Base-by-base conservation (phyloP, 2,113 vertebrate genomes). In the Neodontobutis hainanensis region DNA sequence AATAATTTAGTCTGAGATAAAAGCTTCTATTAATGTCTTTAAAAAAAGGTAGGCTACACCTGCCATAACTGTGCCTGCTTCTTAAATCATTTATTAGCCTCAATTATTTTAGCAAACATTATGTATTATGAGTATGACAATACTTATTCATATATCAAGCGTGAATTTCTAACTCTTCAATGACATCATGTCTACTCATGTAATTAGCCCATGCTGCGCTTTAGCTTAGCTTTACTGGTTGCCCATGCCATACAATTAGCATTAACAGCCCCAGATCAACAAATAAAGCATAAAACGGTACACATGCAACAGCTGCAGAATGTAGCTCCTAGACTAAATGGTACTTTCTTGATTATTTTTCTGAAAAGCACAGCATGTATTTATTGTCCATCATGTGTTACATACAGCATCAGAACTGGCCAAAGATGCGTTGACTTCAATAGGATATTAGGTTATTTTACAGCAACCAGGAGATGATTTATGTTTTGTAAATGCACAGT, bases 161-260 rank as follows among this genome's bases (percentile, higher is more conserved):
- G 51, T 51, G 7, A 4, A 44, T 58, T 32, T 68, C 61, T 58
- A 16, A 59, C 61, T 35, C 2, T 59, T 52, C 35, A 55, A 42
- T 65, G 60, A 78, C 53, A 73, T 49, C 60, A 57, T 14, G 9
- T 57, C 58, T 35, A 78, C n/a, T n/a, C 74, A 88, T 79, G 75
- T 70, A 58, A 44, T 55, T 67, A 61, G 83, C 80, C 68, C 85
- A 87, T 88, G 88, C 84, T 77, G 73, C 73, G 15, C 65, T 73
- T n/a, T 70, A 77, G 86, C 82, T 80, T 70, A 77, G 80, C 83
- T 68, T 71, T 85, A 71, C 67, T 56, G 38, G 75, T 68, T 73
- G 73, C 68, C 59, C 82, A 86, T 80, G 80, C 80, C 64, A 69
- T 2, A 68, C 71, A 72, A 40, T 70, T 63, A 77, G 35, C 61